Conservation (phyloP, 2,888 invertebrate species). For the Synanthedon vespiformis region DNA sequence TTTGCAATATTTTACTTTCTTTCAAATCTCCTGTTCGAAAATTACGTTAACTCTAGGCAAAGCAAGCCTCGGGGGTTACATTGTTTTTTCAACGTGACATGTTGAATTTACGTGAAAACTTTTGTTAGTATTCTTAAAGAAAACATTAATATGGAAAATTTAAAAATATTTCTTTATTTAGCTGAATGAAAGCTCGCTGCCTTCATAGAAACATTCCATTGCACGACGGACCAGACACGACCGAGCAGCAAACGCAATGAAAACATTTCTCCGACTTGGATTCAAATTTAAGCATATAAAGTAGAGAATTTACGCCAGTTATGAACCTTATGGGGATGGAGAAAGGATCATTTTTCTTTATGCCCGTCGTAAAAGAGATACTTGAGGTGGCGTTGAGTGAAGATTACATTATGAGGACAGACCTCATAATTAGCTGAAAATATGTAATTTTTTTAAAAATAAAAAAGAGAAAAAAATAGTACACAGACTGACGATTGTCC, state of each 20-base stretch:
- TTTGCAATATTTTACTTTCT: too few relatives aligned
- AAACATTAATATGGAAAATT: neutral
- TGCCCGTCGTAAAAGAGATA: neutral
- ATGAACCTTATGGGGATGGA: neutral
- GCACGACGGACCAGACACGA: slow-evolving; percentile 1
- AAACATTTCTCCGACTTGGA: slow-evolving; percentile 4
- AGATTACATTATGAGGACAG: neutral
- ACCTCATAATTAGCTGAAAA: neutral
- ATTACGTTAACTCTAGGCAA: too few relatives aligned
- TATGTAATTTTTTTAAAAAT: too few relatives aligned
- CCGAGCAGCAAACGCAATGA: slow-evolving; percentile 4
- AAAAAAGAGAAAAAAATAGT: too few relatives aligned
- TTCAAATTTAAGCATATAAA: neutral
- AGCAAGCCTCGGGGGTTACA: too few relatives aligned
- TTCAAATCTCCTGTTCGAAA: too few relatives aligned
- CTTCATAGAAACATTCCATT: neutral
- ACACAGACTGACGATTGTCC: too few relatives aligned
- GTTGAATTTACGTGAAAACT: too few relatives aligned
- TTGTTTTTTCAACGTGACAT: too few relatives aligned
- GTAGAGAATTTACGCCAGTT: neutral
- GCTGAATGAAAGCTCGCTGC: neutral
- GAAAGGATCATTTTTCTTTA: neutral
- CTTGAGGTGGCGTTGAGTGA: neutral
- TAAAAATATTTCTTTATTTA: neutral
- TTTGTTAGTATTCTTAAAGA: neutral